Evolutionary conservation across 1,140 invertebrate genomes (phyloP).

Genomic region (Ostrea edulis): DNA sequence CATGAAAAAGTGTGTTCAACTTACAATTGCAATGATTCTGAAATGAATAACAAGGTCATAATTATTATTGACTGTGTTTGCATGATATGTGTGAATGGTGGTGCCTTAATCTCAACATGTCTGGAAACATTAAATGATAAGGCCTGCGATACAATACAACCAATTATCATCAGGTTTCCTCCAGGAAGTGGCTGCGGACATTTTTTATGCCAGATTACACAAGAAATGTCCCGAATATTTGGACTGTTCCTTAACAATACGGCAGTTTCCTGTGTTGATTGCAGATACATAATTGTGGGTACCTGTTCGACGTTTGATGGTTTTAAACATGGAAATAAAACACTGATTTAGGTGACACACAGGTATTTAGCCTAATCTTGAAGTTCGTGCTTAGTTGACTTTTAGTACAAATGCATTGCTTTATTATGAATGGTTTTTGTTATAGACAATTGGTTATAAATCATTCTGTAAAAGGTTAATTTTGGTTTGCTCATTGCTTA

Average conservation of each 20-base stretch:
- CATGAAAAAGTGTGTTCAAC: too few species aligned
- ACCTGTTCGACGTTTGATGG: constrained; percentile 18
- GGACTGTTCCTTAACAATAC: constrained; percentile 4
- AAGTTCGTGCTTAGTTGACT: neutral
- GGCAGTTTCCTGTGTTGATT: constrained; percentile 21
- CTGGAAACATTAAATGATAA: neutral
- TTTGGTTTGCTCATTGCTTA: too few species aligned
- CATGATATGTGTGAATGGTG: neutral
- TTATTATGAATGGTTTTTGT: neutral
- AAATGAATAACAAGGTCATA: neutral
- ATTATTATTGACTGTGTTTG: neutral
- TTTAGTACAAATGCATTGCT: neutral
- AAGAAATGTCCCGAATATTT: neutral
- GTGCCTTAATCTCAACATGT: neutral
- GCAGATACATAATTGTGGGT: neutral
- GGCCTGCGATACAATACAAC: neutral
- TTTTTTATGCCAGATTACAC: constrained; percentile 29
- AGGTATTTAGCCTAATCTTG: constrained; percentile 11
- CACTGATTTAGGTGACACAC: neutral
- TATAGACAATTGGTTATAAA: neutral
- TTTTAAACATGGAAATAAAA: neutral
- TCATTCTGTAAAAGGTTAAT: neutral
- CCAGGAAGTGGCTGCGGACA: neutral
- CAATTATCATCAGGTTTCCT: neutral
- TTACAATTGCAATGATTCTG: neutral